Conservation (phyloP, 1,140 invertebrate species). For the Coenobita brevimanus region DNA sequence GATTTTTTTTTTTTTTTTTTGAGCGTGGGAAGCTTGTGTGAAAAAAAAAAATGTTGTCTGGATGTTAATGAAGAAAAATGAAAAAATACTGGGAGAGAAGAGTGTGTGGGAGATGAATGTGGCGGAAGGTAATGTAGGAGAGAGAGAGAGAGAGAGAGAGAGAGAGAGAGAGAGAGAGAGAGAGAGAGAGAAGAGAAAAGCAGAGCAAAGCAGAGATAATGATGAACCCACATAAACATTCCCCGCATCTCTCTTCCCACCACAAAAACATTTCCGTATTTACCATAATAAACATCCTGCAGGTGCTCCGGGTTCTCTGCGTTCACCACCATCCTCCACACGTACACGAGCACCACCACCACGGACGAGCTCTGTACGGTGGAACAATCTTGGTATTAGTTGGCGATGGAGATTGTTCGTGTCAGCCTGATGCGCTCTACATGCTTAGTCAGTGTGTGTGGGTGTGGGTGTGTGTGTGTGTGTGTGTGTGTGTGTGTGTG, state of each 20-base stretch:
- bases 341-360: slow-evolving; percentile 39
- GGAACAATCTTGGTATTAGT: too few relatives aligned
- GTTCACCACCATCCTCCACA: slow-evolving; percentile 25
- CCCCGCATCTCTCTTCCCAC: neutral
- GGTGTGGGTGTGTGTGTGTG: too few relatives aligned
- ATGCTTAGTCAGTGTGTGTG: too few relatives aligned
- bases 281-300: slow-evolving; percentile 37
- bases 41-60: neutral
- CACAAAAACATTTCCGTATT: neutral
- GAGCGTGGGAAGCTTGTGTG: too few relatives aligned
- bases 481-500: too few relatives aligned
- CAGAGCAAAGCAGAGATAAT: too few relatives aligned
- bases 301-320: slow-evolving; percentile 19
- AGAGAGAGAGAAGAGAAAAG: too few relatives aligned
- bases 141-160: slow-evolving; percentile 22
- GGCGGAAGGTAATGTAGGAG: neutral
- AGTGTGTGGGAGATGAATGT: neutral
- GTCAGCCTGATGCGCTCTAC: too few relatives aligned
- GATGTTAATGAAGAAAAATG: neutral
- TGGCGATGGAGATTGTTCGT: too few relatives aligned
- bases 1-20: too few relatives aligned
- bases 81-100: neutral
- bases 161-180: slow-evolving; percentile 22
- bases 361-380: slow-evolving; percentile 21
- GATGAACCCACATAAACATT: neutral